Evolutionary conservation across 2,888 invertebrate species (phyloP), one percentile per base, ranked within the genome.

Genomic region (Crocallis elinguaria): DNA sequence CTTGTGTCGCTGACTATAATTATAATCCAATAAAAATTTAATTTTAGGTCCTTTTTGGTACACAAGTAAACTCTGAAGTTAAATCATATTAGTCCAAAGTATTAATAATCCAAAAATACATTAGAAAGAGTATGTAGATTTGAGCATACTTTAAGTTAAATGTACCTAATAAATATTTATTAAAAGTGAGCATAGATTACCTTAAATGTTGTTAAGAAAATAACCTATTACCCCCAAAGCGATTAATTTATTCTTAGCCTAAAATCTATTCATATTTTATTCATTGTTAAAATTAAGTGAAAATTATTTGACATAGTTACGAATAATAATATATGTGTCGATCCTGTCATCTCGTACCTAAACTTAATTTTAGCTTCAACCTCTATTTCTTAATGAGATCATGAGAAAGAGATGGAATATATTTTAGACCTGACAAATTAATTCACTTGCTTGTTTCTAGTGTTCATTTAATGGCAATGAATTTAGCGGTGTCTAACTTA

Each of bases 81-180:
- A 27, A 39, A 29, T 42, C 12, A 32, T 42, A 13, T 21, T 32
- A 42, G n/a, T 37, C 13, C 27, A 46, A 37, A 44, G 45, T 51
- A 27, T 51, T 44, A n/a, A 17, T 36, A 32, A 44, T 33, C 29
- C 21, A 32, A 49, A 49, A 35, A 42, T 49, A 42, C 16, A 37
- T 27, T 16, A 11, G 16, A 27, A 36, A 21, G 37, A 49, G 16
- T n/a, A 16, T 16, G 16, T 23, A 46, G 6, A 36, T 5, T 16
- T 9, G 13, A 17, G 25, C 23, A 38, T 43, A 30, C 21, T 43
- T 12, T 36, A 13, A 32, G 49, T 43, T 50, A 42, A 42, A n/a
- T 33, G 3, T 5, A 9, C 14, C 1, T 23, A 21, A 21, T 12
- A 21, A 19, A 36, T 36, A 12, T 36, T 7, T 14, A 39, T 7